Base-by-base conservation (phyloP, 2,113 vertebrate genomes). In the Mobula hypostoma region DNA sequence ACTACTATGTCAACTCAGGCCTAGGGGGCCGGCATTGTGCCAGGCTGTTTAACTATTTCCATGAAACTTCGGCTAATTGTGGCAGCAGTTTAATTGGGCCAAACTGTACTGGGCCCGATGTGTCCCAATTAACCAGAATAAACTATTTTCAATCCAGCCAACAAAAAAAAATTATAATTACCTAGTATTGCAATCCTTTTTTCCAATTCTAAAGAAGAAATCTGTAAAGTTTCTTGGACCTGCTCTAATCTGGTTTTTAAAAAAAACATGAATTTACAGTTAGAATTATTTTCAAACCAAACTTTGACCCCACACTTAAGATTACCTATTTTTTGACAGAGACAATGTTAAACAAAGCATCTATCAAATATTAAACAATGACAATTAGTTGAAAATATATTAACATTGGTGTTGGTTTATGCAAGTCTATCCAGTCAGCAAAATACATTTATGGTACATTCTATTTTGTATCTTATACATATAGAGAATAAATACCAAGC, bases 141-240 rank as follows among this genome's bases (percentile, higher is more conserved):
- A 48, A 48, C 3, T 48, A 17, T 63, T 32, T 88, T 32, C 29
- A 88, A 58, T n/a, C 61, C 85, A 79, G 11, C 1, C 5, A 82
- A 32, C 5, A 82, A 32, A 27, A 90, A 66, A 19, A 61, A 32
- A 94, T 94, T 32, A 94, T 19, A 63, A 87, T 95, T 95, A 97
- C 97, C 95, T 94, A 97, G 85, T 56, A 95, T 94, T 90, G 36
- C 94, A 6, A 66, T 94, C 91, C 66, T 96, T 7, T 36, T 95
- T 94, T 96, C 95, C 94, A 97, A 95, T 76, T 96, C 96, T 82
- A 95, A 27, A 32, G 88, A 94, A 61, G 95, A 94, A 94, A 40
- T 85, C 5, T 40, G 92, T 2, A 96, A 94, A 90, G 95, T 94
- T 74, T 95, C 94, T 94, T 96, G 94, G 83, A 96, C 95, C 48